These are phyloP conservation scores for Caprella mutica DNA, from an alignment of 2,888 invertebrate genomes.

Conservation along the genomic window DNA sequence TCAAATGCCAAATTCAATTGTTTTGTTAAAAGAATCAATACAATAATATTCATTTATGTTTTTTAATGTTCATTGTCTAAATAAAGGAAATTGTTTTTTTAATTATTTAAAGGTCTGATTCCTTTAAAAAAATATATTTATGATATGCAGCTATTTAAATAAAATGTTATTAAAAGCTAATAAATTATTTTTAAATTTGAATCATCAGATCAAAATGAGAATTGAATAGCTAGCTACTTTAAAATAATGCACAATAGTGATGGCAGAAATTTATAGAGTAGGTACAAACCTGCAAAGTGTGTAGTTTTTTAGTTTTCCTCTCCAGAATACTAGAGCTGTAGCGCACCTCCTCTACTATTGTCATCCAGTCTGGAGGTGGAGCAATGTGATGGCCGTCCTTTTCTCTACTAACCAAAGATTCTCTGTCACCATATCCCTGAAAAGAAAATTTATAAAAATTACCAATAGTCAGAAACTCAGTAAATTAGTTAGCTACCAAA, in stretches of 20 bases:
- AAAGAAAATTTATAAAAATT: not conserved
- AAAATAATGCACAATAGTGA: too few species aligned
- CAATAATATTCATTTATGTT: too few species aligned
- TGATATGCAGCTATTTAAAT: too few species aligned
- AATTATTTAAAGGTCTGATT: not conserved
- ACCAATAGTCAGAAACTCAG: too few species aligned
- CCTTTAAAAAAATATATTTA: not conserved
- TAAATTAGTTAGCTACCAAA: too few species aligned
- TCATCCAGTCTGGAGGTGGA: slow-evolving; percentile 75
- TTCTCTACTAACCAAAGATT: slow-evolving; percentile 7
- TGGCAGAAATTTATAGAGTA: too few species aligned
- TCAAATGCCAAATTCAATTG: too few species aligned
- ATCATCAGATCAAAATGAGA: too few species aligned
- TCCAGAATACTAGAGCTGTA: slow-evolving; percentile 61
- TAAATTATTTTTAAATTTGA: too few species aligned
- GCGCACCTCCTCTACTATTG: slow-evolving; percentile 74
- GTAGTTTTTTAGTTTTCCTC: slow-evolving; percentile 65
- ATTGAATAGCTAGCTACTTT: too few species aligned
- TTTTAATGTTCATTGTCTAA: not conserved
- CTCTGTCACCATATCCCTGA: slow-evolving; percentile 12
- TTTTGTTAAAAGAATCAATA: too few species aligned
- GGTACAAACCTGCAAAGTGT: not conserved
- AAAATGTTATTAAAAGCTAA: too few species aligned
- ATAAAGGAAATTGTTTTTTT: not conserved
- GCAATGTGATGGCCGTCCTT: slow-evolving; percentile 36